Base-by-base conservation (phyloP, 1,140 invertebrate genomes). In the Hydropsyche tenuis region DNA sequence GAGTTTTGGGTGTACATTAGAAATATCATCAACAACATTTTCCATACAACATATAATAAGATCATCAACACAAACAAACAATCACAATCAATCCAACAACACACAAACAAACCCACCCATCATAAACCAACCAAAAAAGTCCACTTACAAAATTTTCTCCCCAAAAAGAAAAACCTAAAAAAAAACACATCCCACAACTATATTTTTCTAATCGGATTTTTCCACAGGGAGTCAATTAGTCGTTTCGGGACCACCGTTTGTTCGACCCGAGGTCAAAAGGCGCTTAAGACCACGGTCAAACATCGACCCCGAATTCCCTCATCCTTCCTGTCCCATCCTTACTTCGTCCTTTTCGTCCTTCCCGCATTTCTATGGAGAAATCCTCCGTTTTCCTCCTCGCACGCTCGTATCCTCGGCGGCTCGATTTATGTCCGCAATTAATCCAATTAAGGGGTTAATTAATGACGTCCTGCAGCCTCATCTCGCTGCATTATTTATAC, bases 401-500 rank as follows among this genome's bases (percentile, higher is more conserved):
- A 48, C 43, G 16, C n/a, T n/a, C n/a, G 68, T 56, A 70, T 70
- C 68, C 30, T 70, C 68, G 27, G 68, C 51, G 51, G 68, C 48
- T 56, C 68, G 68, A 70, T 70, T 70, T 70, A 70, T 70, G 68
- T 70, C 68, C 46, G 68, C 25, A 70, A 70, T 70, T 70, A 70
- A 70, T 70, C 68, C 68, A 70, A 70, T 70, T 70, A 70, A 70
- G 68, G 68, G 68, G 68, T 70, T 70, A 70, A 70, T 70, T 70
- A 70, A 70, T 70, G 68, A 70, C 68, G 68, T 70, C 51, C 48
- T 70, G 68, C 68, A 70, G 68, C 46, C 68, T 70, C 68, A 60
- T 53, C 68, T 46, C 23, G 68, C 25, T 70, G 68, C 68, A 70
- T 70, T 70, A 70, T 70, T 70, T 70, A 56, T 70, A 56, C 68